These are phyloP conservation scores for Corbicula japonica DNA, from an alignment of 2,888 invertebrate genomes.

Conservation along the genomic window DNA sequence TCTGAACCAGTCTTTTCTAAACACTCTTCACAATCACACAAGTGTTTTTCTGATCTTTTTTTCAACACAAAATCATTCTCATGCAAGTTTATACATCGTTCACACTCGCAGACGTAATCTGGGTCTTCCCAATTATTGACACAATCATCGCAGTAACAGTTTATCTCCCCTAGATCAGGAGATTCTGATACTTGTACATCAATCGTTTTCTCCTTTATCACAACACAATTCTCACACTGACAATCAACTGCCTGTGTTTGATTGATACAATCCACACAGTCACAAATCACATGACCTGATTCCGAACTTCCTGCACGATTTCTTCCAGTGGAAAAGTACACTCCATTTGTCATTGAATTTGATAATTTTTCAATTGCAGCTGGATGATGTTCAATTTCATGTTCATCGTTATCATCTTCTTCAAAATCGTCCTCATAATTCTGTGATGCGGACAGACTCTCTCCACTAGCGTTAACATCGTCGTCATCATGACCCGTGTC, in stretches of 20 bases:
- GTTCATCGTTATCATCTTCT: conserved; percentile 4
- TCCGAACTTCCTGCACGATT: conserved; percentile 33
- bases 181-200: neutral
- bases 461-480: neutral
- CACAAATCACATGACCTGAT: conserved; percentile 57
- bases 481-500: neutral
- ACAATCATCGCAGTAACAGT: conserved; percentile 64
- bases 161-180: conserved; percentile 42
- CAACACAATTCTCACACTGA: conserved; percentile 59
- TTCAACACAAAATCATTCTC: too few species aligned
- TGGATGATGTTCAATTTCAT: conserved; percentile 2
- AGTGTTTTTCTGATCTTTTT: neutral
- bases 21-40: conserved; percentile 37
- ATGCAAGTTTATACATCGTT: conserved; percentile 52
- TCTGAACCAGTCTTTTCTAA: neutral
- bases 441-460: neutral
- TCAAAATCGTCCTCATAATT: conserved; percentile 27
- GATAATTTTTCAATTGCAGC: neutral
- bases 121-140: conserved; percentile 43
- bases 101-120: conserved; percentile 57
- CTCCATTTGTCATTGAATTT: conserved; percentile 9
- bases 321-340: conserved; percentile 20
- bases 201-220: conserved; percentile 27
- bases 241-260: conserved; percentile 57
- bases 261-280: conserved; percentile 59